Evolutionary conservation across 2,797 vertebrate genomes (phyloP).

Genomic region (Alcedo quadribrachys): DNA sequence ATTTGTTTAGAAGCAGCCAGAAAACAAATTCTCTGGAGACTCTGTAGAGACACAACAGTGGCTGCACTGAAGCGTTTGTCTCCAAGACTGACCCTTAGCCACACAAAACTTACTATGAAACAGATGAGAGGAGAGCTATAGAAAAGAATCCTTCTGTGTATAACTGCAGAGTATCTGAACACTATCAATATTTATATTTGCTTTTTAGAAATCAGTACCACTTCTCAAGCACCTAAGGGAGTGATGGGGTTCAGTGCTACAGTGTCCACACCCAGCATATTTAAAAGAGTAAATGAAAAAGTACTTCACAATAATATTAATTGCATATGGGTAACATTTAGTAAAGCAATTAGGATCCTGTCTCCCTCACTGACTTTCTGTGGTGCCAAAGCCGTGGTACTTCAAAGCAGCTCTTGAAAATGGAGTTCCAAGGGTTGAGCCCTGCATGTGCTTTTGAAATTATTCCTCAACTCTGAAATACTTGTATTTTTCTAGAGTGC

Average conservation of each 20-base stretch:
- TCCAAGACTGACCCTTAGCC: background rate
- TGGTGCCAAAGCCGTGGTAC: background rate
- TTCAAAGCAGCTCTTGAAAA: constrained; percentile 35
- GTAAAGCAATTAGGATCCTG: background rate
- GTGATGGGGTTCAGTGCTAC: background rate
- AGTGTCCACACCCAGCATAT: background rate
- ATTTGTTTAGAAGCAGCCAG: constrained; percentile 47
- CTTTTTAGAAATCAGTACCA: background rate
- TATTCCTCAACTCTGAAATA: background rate
- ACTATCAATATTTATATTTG: background rate
- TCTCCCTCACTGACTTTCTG: background rate
- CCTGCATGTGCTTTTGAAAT: constrained; percentile 9
- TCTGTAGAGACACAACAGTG: accelerated
- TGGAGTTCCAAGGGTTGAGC: background rate
- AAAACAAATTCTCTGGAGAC: background rate
- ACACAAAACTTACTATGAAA: background rate
- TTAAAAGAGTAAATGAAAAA: background rate
- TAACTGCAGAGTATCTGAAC: background rate
- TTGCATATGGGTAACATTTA: background rate
- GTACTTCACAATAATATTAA: background rate
- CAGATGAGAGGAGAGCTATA: background rate
- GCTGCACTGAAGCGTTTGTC: background rate
- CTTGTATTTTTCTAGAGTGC: background rate
- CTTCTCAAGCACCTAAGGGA: background rate
- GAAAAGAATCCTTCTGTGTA: background rate